phyloP scores from a whole-genome alignment of 2,888 invertebrate genomes.

The Acanthococcus lagerstroemiae region DNA sequence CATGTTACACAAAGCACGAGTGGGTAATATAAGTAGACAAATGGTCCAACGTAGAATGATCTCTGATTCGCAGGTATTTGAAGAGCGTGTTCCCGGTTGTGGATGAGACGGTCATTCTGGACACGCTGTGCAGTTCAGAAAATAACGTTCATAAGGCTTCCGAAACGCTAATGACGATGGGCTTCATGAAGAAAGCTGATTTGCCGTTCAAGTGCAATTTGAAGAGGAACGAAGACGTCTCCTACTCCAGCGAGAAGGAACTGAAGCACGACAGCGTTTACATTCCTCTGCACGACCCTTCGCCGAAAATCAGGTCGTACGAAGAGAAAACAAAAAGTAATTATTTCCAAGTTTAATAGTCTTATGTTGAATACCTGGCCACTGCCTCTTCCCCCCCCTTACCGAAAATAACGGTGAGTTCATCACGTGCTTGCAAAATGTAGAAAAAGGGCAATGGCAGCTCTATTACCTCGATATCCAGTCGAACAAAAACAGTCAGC shows the following conservation, averaged over 20 bases:
- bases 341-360: too few relatives aligned
- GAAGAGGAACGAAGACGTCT: constrained; percentile 17
- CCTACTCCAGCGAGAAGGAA: constrained; percentile 17
- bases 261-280: constrained; percentile 17
- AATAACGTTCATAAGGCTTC: constrained; percentile 84
- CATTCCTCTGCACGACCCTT: constrained; percentile 24
- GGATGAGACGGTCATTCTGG: constrained; percentile 75
- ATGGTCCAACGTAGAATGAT: too few relatives aligned
- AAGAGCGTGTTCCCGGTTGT: constrained; percentile 84
- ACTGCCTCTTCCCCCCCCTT: too few relatives aligned
- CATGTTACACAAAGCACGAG: too few relatives aligned
- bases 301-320: constrained; percentile 5
- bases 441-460: too few relatives aligned
- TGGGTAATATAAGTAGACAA: too few relatives aligned
- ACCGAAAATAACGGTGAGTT: too few relatives aligned
- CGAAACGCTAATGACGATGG: constrained; percentile 67
- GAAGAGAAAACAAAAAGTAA: constrained; percentile 22
- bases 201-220: constrained; percentile 34
- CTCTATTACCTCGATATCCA: neutral
- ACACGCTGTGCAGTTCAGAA: constrained; percentile 72
- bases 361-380: too few relatives aligned
- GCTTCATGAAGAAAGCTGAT: constrained; percentile 47
- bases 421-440: too few relatives aligned
- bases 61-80: constrained; percentile 63
- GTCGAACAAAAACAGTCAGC: too few relatives aligned